Percentiles rank a stretch among this genome's conserved stretches.
These are phyloP conservation scores for Mimachlamys varia DNA, from an alignment of 2,888 invertebrate genomes.

Conservation along the genomic window DNA sequence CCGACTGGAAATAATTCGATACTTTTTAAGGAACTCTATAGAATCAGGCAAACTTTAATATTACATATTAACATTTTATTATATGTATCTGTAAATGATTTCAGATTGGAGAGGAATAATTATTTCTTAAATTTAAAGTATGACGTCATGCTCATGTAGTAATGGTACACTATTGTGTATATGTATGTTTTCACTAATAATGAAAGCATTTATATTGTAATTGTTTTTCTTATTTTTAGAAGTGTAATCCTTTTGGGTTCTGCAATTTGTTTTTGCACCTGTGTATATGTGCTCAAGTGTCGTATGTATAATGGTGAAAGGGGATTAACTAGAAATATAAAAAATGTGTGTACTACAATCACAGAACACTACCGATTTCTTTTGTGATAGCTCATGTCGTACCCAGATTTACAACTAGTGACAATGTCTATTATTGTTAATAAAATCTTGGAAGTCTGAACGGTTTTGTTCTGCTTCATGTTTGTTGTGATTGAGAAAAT, in stretches of 20 bases:
- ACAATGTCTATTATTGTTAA: not conserved
- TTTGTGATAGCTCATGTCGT: not conserved
- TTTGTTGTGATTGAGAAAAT: too few species aligned
- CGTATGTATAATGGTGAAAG: not conserved
- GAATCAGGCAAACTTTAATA: too few species aligned
- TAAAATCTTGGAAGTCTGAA: not conserved
- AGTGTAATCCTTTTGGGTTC: not conserved
- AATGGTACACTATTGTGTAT: not conserved
- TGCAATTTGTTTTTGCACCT: not conserved
- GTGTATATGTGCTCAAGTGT: not conserved
- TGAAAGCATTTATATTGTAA: not conserved
- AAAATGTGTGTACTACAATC: not conserved
- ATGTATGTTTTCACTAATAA: not conserved
- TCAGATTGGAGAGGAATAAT: too few species aligned
- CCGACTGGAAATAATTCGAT: too few species aligned
- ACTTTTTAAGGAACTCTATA: too few species aligned
- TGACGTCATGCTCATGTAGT: not conserved
- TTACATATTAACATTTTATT: too few species aligned
- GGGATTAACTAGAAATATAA: not conserved
- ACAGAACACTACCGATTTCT: not conserved
- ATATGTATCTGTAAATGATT: too few species aligned
- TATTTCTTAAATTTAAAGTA: too few species aligned
- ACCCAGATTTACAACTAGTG: too few species aligned
- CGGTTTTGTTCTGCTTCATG: not conserved
- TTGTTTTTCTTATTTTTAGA: not conserved